Evolutionary conservation across 2,797 vertebrate species (phyloP).

Genomic region (Brotula barbata): DNA sequence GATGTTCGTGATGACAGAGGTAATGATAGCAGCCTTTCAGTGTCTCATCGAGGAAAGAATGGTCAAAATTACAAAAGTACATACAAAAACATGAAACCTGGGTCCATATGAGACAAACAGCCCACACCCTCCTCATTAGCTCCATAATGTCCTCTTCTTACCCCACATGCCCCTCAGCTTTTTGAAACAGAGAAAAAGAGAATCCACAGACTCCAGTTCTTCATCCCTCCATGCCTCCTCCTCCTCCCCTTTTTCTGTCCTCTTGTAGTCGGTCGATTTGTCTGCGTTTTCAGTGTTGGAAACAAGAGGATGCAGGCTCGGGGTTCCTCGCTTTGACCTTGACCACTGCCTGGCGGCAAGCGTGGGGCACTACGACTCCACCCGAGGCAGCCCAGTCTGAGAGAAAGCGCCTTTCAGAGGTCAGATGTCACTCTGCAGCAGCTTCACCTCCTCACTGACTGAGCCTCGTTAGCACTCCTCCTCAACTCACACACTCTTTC

Average conservation of each 20-base stretch:
- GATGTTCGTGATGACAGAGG: too few relatives aligned
- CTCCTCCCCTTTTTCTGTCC: constrained; percentile 30
- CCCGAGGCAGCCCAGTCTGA: constrained; percentile 53
- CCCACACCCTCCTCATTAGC: too few relatives aligned
- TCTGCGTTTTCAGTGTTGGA: constrained; percentile 55
- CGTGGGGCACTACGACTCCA: constrained; percentile 36
- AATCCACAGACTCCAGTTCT: constrained; percentile 7
- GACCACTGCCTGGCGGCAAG: constrained; percentile 50
- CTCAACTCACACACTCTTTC: constrained; percentile 28
- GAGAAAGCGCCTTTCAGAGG: constrained; percentile 45
- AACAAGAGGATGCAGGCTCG: constrained; percentile 52
- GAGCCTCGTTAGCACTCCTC: constrained; percentile 59
- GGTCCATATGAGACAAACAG: too few relatives aligned
- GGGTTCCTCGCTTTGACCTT: constrained; percentile 60
- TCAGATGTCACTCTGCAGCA: constrained; percentile 58
- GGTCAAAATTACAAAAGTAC: too few relatives aligned
- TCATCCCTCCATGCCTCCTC: not conserved
- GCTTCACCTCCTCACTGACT: constrained; percentile 58
- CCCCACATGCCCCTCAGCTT: constrained; percentile 17
- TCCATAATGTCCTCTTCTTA: too few relatives aligned
- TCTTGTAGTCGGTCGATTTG: constrained; percentile 43
- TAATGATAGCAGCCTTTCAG: too few relatives aligned
- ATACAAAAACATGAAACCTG: too few relatives aligned
- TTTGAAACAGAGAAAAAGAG: constrained; percentile 30
- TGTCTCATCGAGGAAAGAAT: too few relatives aligned